A percentile compares a stretch with the other conserved stretches of the same genome.
These are phyloP conservation scores for Anisognathus igniventris DNA, from an alignment of 2,797 vertebrate genomes.

Conservation along the genomic window DNA sequence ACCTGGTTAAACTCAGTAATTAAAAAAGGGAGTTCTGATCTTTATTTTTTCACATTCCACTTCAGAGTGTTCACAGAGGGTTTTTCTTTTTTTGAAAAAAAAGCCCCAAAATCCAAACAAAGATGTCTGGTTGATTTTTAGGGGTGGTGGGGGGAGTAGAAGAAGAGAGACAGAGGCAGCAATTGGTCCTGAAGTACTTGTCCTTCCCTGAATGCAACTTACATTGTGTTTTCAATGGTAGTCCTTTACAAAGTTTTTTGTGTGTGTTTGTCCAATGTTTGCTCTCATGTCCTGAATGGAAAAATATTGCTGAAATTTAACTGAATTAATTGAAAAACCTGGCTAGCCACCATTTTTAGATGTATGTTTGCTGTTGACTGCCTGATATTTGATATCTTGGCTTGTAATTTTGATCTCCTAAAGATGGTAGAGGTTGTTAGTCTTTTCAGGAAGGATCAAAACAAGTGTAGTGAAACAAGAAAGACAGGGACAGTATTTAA, in stretches of 20 bases:
- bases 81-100: background rate
- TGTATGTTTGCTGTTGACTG: background rate
- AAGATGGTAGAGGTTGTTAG: background rate
- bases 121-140: background rate
- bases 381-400: background rate
- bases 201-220: background rate
- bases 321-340: background rate
- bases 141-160: accelerated
- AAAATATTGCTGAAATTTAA: background rate
- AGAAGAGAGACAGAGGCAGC: background rate
- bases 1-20: background rate
- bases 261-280: background rate
- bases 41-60: background rate
- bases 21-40: background rate
- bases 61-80: background rate
- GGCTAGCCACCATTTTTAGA: background rate
- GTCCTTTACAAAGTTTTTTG: background rate
- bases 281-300: background rate
- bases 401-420: background rate
- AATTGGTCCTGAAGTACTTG: background rate
- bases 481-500: background rate
- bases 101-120: background rate
- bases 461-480: background rate
- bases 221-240: background rate
- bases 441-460: background rate